These are phyloP conservation scores for Tenodera sinensis DNA, from an alignment of 2,888 invertebrate species.

Conservation along the genomic window DNA sequence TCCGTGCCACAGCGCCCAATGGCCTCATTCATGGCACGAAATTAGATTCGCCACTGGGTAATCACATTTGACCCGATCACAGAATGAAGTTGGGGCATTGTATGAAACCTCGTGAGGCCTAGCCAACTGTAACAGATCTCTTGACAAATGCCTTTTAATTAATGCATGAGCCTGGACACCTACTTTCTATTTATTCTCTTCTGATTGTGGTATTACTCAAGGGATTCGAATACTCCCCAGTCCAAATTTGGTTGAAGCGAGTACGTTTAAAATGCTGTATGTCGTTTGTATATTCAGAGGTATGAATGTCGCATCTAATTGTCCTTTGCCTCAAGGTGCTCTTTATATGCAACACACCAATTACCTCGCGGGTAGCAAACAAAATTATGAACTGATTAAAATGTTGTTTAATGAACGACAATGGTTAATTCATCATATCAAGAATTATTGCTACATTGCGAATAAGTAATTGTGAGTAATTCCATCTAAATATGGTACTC, in stretches of 20 bases:
- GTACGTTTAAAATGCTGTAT: not conserved
- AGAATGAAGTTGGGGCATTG: not conserved
- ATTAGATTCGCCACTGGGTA: not conserved
- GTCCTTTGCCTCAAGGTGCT: too few species aligned
- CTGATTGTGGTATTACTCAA: not conserved
- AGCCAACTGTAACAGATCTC: not conserved
- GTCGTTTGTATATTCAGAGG: not conserved
- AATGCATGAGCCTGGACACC: not conserved
- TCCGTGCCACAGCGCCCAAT: not conserved
- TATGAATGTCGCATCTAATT: not conserved
- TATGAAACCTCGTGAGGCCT: not conserved
- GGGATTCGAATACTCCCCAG: not conserved
- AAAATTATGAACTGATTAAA: too few species aligned
- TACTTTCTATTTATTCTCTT: not conserved
- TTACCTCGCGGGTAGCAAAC: too few species aligned
- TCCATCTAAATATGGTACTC: too few species aligned
- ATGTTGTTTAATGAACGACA: too few species aligned
- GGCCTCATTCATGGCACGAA: not conserved
- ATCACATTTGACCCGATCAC: not conserved
- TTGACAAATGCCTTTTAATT: not conserved
- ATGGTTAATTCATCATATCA: too few species aligned
- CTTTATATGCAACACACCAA: too few species aligned
- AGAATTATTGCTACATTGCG: too few species aligned
- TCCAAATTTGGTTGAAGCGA: not conserved
- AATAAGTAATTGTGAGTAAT: too few species aligned